Conservation (phyloP, 2,888 invertebrate genomes). For the Gari tellinella region DNA sequence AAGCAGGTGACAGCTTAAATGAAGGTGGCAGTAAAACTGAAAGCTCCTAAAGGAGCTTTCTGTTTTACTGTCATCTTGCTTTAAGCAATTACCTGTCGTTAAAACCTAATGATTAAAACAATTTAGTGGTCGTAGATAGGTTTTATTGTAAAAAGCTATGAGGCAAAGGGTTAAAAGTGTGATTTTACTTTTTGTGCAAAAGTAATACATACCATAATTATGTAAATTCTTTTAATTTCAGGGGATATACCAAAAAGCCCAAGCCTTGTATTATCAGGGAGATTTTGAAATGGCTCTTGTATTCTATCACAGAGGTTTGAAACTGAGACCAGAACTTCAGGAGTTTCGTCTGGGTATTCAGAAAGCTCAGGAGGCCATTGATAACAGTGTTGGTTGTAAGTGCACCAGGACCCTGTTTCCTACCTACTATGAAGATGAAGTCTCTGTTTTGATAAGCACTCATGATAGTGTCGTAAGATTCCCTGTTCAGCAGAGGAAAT, state of each 20-base stretch:
- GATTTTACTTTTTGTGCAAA: too few relatives aligned
- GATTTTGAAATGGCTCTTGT: conserved; percentile 97
- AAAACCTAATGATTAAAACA: too few relatives aligned
- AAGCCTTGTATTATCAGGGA: conserved; percentile 95
- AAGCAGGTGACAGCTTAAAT: too few relatives aligned
- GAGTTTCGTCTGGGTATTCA: conserved; percentile 91
- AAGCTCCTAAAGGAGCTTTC: too few relatives aligned
- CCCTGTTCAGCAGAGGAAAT: conserved; percentile 21
- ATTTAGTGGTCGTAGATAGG: too few relatives aligned
- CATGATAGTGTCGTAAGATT: background rate
- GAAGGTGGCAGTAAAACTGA: too few relatives aligned
- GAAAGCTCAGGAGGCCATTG: conserved; percentile 97
- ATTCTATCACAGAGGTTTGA: conserved; percentile 94
- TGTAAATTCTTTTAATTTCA: conserved; percentile 59
- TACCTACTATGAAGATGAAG: conserved; percentile 5
- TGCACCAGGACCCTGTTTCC: conserved; percentile 43
- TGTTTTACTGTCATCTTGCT: too few relatives aligned
- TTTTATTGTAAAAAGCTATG: too few relatives aligned
- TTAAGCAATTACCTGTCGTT: too few relatives aligned
- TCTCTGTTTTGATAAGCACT: background rate
- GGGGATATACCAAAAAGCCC: conserved; percentile 95
- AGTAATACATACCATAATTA: too few relatives aligned
- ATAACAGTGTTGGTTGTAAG: conserved; percentile 92
- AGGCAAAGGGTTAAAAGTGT: too few relatives aligned
- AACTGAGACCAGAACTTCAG: conserved; percentile 93